phyloP scores from a whole-genome alignment of 2,797 vertebrate species.

The Limnodromus scolopaceus region DNA sequence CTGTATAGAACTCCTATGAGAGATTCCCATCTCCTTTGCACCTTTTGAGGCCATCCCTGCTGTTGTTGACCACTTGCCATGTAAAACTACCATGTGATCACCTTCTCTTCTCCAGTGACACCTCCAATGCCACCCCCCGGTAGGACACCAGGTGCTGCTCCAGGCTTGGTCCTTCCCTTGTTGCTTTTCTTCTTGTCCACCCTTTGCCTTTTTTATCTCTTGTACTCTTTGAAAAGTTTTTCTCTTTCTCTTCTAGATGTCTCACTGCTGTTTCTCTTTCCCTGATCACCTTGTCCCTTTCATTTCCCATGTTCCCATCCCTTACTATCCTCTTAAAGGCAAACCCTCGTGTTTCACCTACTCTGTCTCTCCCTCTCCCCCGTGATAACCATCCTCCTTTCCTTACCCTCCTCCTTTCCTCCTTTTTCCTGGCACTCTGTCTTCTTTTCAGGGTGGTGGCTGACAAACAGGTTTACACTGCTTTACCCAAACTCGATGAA shows the following conservation, averaged over 20 bases:
- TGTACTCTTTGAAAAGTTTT: background rate
- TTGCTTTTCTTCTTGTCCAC: background rate
- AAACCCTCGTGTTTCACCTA: fast-evolving
- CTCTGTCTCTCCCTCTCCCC: background rate
- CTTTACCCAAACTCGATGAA: background rate
- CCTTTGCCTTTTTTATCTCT: background rate
- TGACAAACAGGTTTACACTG: background rate
- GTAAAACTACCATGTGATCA: fast-evolving
- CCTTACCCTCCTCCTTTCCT: background rate
- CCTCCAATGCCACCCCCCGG: background rate
- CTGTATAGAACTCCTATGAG: fast-evolving
- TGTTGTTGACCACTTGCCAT: background rate
- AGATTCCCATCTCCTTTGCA: background rate
- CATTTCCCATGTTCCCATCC: background rate
- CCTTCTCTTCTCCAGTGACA: background rate
- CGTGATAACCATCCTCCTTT: background rate
- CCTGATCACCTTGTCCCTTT: background rate
- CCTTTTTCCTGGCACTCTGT: background rate
- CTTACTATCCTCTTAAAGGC: background rate
- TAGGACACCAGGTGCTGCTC: background rate
- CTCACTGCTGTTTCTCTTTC: background rate
- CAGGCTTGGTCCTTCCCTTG: background rate
- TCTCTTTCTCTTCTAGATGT: background rate
- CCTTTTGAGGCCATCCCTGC: background rate
- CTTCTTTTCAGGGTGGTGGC: background rate